These are phyloP conservation scores for Macrostomum cliftonense DNA, from an alignment of 2,888 invertebrate genomes.

Conservation along the genomic window DNA sequence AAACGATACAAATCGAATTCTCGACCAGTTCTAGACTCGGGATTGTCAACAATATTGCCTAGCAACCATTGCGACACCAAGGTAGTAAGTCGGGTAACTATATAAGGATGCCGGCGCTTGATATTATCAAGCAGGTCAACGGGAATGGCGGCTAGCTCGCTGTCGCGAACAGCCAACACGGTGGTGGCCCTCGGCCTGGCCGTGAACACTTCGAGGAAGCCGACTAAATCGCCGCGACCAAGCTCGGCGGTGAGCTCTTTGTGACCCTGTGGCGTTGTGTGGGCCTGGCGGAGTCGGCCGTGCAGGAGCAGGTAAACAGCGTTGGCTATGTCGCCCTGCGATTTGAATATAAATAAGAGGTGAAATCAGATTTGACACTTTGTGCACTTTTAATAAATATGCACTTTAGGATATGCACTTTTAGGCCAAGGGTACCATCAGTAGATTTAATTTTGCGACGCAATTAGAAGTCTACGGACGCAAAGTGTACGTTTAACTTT, in stretches of 20 bases:
- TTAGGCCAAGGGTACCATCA: no score
- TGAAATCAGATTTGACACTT: no score
- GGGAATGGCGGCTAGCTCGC: conserved; percentile 84
- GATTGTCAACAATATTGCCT: conserved; percentile 14
- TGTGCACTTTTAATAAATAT: no score
- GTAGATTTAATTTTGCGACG: no score
- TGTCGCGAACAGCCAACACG: conserved; percentile 71
- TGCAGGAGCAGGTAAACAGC: conserved; percentile 88
- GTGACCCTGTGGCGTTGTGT: conserved; percentile 59
- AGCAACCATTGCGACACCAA: conserved; percentile 54
- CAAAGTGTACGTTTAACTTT: no score
- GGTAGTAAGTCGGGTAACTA: conserved; percentile 85
- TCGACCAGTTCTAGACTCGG: not conserved
- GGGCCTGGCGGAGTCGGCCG: conserved; percentile 82
- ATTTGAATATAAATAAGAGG: no score
- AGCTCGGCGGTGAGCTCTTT: conserved; percentile 91
- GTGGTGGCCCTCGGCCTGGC: conserved; percentile 56
- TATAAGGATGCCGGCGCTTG: conserved; percentile 59
- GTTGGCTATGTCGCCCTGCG: conserved; percentile 75
- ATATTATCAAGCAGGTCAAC: conserved; percentile 90
- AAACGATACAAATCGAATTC: no score
- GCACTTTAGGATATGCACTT: no score
- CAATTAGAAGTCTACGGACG: no score
- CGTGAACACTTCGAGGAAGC: conserved; percentile 47
- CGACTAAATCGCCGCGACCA: conserved; percentile 86